A percentile compares a stretch with the other conserved stretches of the same genome.
Evolutionary conservation across 2,797 vertebrate genomes (phyloP).

Genomic region (Antennarius maculatus): DNA sequence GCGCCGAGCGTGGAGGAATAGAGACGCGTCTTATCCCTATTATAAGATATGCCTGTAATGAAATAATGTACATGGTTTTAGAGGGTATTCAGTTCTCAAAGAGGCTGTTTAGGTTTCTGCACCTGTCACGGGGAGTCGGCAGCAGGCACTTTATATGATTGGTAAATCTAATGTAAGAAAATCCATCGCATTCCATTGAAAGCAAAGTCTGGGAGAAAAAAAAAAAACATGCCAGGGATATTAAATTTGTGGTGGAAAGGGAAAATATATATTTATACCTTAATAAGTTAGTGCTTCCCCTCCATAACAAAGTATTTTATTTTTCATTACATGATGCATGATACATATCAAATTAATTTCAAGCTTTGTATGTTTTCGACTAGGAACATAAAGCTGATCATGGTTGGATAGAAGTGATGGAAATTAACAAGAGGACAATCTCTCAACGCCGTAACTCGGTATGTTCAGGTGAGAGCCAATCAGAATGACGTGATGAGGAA

Average conservation of each 20-base stretch:
- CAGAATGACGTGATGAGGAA: constrained; percentile 34
- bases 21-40: constrained; percentile 12
- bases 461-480: constrained; percentile 42
- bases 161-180: constrained; percentile 70
- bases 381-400: constrained; percentile 45
- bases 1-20: constrained; percentile 19
- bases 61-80: constrained; percentile 61
- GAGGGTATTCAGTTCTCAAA: constrained; percentile 58
- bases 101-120: constrained; percentile 68
- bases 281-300: constrained; percentile 33
- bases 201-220: constrained; percentile 22
- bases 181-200: constrained; percentile 49
- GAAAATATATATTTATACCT: constrained; percentile 41
- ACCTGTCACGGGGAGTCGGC: constrained; percentile 59
- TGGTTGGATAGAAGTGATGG: constrained; percentile 52
- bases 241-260: constrained; percentile 39
- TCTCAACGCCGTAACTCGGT: constrained; percentile 21
- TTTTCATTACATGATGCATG: constrained; percentile 48
- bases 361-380: constrained; percentile 26
- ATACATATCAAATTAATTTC: constrained; percentile 61
- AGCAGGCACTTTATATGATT: constrained; percentile 70
- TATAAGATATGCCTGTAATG: constrained; percentile 47
- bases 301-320: constrained; percentile 41
- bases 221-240: constrained; percentile 29
- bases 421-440: constrained; percentile 51